A percentile compares a stretch with the other conserved stretches of the same genome.
Evolutionary conservation across 1,140 invertebrate species (phyloP).

Genomic region (Manduca sexta): DNA sequence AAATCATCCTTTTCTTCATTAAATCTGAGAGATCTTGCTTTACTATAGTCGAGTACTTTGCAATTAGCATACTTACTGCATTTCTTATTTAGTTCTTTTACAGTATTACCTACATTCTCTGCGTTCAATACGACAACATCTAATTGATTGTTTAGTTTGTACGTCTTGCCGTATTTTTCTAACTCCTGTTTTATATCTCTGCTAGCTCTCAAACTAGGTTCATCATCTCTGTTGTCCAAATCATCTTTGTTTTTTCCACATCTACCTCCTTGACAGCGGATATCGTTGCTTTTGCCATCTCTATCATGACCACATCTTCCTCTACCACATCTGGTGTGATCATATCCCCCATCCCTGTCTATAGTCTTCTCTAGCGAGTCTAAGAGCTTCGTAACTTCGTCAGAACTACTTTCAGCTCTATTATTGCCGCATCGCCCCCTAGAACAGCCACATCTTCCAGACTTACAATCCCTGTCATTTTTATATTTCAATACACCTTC

Average conservation of each 20-base stretch:
- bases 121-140: constrained; percentile 14
- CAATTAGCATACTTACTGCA: neutral
- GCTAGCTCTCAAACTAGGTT: neutral
- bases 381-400: constrained; percentile 1
- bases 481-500: too few species aligned
- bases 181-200: neutral
- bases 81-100: neutral
- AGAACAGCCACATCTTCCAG: neutral
- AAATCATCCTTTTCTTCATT: neutral
- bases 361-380: constrained; percentile 3
- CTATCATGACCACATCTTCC: constrained; percentile 4
- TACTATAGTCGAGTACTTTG: too few species aligned
- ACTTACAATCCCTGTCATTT: neutral
- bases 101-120: constrained; percentile 2
- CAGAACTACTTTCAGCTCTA: neutral
- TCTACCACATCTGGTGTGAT: constrained; percentile 1
- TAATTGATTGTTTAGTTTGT: constrained; percentile 13
- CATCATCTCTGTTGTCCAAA: neutral
- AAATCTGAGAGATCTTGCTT: neutral
- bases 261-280: too few species aligned
- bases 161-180: constrained; percentile 2
- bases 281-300: neutral
- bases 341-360: neutral
- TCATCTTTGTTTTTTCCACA: neutral
- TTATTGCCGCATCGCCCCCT: neutral